Evolutionary conservation across 2,888 invertebrate species (phyloP), one percentile per base, ranked within the genome.

Genomic region (Drosophila anceps): DNA sequence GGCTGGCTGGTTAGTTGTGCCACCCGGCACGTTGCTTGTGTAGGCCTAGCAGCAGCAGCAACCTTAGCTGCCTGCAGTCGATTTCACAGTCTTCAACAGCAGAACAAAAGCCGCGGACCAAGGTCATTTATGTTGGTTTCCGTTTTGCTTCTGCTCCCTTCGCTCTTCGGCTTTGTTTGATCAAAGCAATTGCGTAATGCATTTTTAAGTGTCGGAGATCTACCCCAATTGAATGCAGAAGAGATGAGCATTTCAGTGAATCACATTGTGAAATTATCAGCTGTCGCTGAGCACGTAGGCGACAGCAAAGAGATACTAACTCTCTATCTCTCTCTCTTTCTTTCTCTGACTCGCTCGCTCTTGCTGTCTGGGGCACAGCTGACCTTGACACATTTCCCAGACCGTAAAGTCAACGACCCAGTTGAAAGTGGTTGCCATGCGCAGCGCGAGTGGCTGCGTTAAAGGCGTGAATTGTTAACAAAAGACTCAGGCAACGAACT

Each of bases 401-500:
- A 41, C 27, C 35, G 24, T 43, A 15, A 55, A 64, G 77, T 78
- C 79, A 82, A 82, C 69, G 82, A 79, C 81, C 82, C 53, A 69
- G 59, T 48, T 46, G 51, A 48, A 58, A 55, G 57, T 35, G 50
- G 41, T 48, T 64, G 57, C 58, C 54, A 71, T 54, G 35, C 50
- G 27, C 58, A 31, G 13, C 31, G 35, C 37, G 35, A n/a, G 35
- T 27, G 20, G n/a, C 24, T n/a, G 39, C 18, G 46, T 31, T 20
- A 29, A 27, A 54, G 46, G 51, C 63, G 43, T 62, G 37, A 72
- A 71, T 33, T 50, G 24, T 35, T 60, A 54, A 73, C 79, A 70
- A 81, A 79, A 81, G 79, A 79, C 79, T 78, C 59, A 68, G 57
- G 67, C 79, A 82, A 82, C 79, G 82, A 81, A 79, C 82, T 82